These are phyloP conservation scores for Dipodomys stephensi DNA, from an alignment of 2,113 vertebrate species.

Conservation along the genomic window DNA sequence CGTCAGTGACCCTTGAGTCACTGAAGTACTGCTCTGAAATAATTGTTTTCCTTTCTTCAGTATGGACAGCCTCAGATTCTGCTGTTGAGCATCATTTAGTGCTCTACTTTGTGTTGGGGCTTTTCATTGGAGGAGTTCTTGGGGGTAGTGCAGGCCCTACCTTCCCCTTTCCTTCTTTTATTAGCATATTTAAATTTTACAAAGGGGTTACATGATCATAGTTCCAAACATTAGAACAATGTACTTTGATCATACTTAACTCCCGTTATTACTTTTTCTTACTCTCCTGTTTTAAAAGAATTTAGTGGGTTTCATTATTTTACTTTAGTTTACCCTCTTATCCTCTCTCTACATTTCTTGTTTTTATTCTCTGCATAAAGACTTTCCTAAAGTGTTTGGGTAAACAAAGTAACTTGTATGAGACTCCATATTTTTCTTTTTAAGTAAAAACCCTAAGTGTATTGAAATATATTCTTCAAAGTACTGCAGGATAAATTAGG, in stretches of 20 bases:
- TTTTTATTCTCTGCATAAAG: background rate
- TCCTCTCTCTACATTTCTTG: background rate
- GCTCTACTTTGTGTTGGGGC: background rate
- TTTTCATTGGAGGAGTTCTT: background rate
- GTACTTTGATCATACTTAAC: no score
- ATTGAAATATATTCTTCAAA: background rate
- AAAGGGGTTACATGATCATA: no score
- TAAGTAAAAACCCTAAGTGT: background rate
- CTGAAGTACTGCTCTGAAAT: background rate
- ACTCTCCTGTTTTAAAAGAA: no score
- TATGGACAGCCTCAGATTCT: background rate
- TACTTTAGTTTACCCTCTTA: no score
- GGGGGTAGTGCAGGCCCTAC: background rate
- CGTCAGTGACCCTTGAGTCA: background rate
- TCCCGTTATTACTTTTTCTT: no score
- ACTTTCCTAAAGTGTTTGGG: background rate
- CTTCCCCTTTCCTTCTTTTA: no score
- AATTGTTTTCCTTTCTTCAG: background rate
- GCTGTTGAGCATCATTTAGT: background rate
- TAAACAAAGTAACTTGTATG: background rate
- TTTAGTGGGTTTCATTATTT: no score
- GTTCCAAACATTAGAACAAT: no score
- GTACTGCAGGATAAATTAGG: accelerated
- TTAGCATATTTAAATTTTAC: no score
- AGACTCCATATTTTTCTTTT: background rate